Evolutionary conservation across 1,140 invertebrate genomes (phyloP).

Genomic region (Drosophila subobscura): DNA sequence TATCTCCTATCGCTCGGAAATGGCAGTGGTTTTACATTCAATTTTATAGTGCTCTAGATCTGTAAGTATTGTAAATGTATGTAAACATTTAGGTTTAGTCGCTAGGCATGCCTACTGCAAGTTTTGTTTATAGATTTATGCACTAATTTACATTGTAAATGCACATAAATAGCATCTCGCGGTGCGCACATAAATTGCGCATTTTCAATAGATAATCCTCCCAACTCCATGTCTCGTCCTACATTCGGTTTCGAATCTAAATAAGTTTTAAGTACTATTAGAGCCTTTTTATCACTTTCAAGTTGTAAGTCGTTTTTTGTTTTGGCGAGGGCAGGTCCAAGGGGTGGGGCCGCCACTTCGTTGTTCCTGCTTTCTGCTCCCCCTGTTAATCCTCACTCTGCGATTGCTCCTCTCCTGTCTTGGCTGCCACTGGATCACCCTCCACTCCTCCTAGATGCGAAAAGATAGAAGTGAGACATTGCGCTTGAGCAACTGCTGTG

Average conservation of each 20-base stretch:
- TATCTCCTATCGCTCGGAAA: constrained; percentile 57
- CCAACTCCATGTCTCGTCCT: constrained; percentile 46
- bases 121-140: constrained; percentile 58
- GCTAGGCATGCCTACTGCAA: constrained; percentile 52
- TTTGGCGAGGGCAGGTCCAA: constrained; percentile 54
- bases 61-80: constrained; percentile 46
- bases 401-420: too few relatives aligned
- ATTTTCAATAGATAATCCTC: constrained; percentile 19
- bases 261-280: constrained; percentile 75
- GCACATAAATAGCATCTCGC: constrained; percentile 60
- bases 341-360: constrained; percentile 34
- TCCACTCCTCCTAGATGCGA: constrained; percentile 65
- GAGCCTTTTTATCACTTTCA: constrained; percentile 78
- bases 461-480: constrained; percentile 82
- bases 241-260: constrained; percentile 61
- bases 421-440: constrained; percentile 7
- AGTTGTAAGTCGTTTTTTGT: constrained; percentile 75
- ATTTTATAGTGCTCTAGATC: constrained; percentile 70
- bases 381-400: constrained; percentile 13
- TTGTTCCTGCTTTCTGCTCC: constrained; percentile 51
- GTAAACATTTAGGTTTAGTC: constrained; percentile 33
- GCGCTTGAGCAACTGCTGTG: constrained; percentile 74
- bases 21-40: constrained; percentile 76
- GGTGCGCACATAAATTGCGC: constrained; percentile 39
- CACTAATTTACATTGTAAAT: constrained; percentile 77